phyloP scores from a whole-genome alignment of 2,888 invertebrate species.

The Bombylius major region DNA sequence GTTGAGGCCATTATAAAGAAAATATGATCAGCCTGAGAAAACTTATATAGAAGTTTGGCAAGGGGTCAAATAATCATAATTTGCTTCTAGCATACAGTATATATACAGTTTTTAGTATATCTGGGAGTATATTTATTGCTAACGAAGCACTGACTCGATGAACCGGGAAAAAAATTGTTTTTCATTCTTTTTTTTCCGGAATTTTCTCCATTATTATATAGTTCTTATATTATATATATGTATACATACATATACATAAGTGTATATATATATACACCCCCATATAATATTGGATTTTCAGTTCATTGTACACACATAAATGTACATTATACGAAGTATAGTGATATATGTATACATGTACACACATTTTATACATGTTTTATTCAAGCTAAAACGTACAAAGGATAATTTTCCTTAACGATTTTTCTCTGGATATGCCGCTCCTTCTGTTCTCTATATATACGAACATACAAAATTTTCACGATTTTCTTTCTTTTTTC shows the following conservation, averaged over 20 bases:
- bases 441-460: neutral
- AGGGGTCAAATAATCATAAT: constrained; percentile 13
- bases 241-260: neutral
- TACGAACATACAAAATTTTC: too few relatives aligned
- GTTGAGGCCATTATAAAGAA: constrained; percentile 3
- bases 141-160: constrained; percentile 16
- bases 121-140: constrained; percentile 13
- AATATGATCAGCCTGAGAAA: neutral
- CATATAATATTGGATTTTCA: too few relatives aligned
- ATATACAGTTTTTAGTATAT: neutral
- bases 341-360: neutral
- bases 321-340: neutral
- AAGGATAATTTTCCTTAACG: constrained; percentile 1
- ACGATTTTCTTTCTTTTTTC: neutral
- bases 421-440: neutral
- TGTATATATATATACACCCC: neutral
- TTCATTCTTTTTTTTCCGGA: constrained; percentile 3
- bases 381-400: neutral
- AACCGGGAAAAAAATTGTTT: constrained; percentile 13
- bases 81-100: constrained; percentile 6
- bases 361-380: neutral
- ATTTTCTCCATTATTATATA: neutral
- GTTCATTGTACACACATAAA: too few relatives aligned
- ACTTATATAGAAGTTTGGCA: neutral
- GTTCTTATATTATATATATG: neutral